Conservation (phyloP, 2,797 vertebrate species). For the Apogon hyalosoma region DNA sequence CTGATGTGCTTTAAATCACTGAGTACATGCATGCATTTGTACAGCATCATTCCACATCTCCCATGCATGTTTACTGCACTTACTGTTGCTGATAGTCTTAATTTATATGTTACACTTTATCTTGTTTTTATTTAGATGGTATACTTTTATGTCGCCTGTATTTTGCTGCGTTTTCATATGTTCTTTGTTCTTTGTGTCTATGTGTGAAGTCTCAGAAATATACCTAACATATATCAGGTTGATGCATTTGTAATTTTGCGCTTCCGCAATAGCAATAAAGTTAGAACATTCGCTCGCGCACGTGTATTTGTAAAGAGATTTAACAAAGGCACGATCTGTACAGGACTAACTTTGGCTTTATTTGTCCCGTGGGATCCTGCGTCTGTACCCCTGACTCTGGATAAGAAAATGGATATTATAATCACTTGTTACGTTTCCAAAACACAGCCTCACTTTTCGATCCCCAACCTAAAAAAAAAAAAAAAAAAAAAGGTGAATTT, state of each 20-base stretch:
- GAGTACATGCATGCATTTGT: background rate
- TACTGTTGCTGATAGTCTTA: too few species aligned
- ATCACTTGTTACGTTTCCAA: conserved; percentile 68
- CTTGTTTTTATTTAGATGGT: too few species aligned
- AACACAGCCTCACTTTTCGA: conserved; percentile 45
- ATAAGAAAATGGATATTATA: background rate
- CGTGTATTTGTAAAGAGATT: background rate
- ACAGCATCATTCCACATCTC: too few species aligned
- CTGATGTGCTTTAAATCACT: background rate
- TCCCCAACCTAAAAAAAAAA: background rate
- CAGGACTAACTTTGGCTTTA: conserved; percentile 21
- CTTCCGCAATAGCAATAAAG: background rate
- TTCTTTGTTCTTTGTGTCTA: background rate
- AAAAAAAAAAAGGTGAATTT: background rate
- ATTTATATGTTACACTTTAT: too few species aligned
- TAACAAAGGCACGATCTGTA: background rate
- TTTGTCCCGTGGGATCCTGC: conserved; percentile 21
- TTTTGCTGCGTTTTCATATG: background rate
- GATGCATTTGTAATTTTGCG: background rate
- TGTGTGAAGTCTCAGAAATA: background rate
- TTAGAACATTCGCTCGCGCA: too few species aligned
- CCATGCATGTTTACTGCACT: too few species aligned
- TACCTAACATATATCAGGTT: background rate
- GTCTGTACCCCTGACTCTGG: background rate
- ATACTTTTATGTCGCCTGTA: too few species aligned